A percentile compares a stretch with the other conserved stretches of the same genome.
Evolutionary conservation across 2,797 vertebrate genomes (phyloP).

Genomic region (Morus bassanus): DNA sequence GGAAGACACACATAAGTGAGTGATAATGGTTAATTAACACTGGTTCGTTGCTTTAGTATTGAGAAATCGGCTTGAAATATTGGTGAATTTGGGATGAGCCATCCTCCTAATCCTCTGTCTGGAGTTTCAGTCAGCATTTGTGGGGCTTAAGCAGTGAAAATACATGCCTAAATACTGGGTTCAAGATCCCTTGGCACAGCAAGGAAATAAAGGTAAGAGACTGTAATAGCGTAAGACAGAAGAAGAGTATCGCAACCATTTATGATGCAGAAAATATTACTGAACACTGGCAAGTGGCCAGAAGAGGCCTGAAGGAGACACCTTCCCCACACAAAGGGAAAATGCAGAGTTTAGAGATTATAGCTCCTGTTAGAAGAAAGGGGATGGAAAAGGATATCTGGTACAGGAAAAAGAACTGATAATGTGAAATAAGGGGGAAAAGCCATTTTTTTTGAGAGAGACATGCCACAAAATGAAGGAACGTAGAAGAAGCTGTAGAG

Average conservation of each 20-base stretch:
- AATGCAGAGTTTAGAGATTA: background rate
- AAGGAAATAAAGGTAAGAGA: background rate
- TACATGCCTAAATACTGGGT: background rate
- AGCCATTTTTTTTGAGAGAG: background rate
- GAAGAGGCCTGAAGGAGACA: background rate
- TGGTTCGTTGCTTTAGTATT: background rate
- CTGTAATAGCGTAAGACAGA: background rate
- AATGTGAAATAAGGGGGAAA: background rate
- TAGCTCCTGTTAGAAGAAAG: background rate
- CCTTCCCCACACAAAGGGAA: background rate
- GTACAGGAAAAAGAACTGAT: background rate
- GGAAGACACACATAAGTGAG: background rate
- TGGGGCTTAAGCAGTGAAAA: background rate
- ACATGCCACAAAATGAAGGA: background rate
- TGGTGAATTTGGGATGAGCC: background rate
- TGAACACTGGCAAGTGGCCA: background rate
- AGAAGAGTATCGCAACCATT: background rate
- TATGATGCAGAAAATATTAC: background rate
- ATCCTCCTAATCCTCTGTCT: background rate
- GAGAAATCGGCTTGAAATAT: background rate
- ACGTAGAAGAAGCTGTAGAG: background rate
- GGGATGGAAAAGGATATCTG: background rate
- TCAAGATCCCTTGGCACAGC: background rate
- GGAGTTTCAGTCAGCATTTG: background rate
- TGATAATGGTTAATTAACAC: background rate